A percentile compares a stretch with the other conserved stretches of the same genome.
Conservation (phyloP, 2,888 invertebrate species). For the Tachina lurida region DNA sequence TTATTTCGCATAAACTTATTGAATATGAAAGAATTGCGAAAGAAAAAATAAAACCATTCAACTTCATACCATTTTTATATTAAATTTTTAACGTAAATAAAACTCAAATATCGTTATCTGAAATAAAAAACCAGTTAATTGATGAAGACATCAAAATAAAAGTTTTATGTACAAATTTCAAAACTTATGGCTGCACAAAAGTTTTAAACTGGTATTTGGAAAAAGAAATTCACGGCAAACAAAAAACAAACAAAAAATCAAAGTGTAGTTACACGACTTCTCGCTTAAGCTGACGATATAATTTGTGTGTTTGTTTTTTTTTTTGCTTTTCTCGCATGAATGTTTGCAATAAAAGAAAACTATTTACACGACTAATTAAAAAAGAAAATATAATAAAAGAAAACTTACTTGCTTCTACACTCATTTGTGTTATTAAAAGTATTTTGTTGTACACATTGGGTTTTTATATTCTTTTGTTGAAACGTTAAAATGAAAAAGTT, state of each 20-base stretch:
- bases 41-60: conserved; percentile 16
- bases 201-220: no score
- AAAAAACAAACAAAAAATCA: no score
- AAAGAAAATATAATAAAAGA: conserved; percentile 1
- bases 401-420: conserved; percentile 10
- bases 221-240: no score
- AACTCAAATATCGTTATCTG: not conserved
- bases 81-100: not conserved
- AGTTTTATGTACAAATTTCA: no score
- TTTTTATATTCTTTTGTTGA: conserved; percentile 6
- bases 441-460: conserved; percentile 18
- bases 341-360: not conserved
- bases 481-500: conserved; percentile 33
- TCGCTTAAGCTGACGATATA: no score
- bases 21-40: conserved; percentile 23
- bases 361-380: conserved; percentile 33
- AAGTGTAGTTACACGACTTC: no score
- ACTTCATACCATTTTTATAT: conserved; percentile 27
- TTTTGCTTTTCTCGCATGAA: not conserved
- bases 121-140: no score
- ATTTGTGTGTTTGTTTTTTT: not conserved
- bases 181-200: no score
- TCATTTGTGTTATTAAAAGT: not conserved
- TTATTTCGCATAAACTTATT: conserved; percentile 49
- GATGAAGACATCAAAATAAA: no score